Evolutionary conservation across 2,888 invertebrate genomes (phyloP).

Genomic region (Oligia latruncula): DNA sequence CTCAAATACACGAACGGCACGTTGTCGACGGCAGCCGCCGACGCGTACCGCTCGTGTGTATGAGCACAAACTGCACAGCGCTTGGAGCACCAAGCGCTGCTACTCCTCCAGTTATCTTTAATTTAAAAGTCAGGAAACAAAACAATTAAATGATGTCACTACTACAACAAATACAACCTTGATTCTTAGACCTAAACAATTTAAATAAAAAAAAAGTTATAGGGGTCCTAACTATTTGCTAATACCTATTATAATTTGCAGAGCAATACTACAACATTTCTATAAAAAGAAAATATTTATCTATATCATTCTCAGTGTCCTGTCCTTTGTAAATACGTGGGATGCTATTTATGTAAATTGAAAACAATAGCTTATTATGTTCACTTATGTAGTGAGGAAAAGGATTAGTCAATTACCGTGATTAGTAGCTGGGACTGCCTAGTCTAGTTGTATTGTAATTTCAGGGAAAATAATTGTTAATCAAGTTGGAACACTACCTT

Average conservation of each 20-base stretch:
- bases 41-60: not conserved
- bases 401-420: not conserved
- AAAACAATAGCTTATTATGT: not conserved
- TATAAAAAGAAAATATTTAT: not conserved
- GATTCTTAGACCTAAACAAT: not conserved
- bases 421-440: not conserved
- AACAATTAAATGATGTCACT: not conserved
- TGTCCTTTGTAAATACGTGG: not conserved
- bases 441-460: not conserved
- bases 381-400: not conserved
- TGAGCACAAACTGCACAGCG: not conserved
- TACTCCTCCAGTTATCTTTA: not conserved
- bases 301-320: too few relatives aligned
- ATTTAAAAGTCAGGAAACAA: not conserved
- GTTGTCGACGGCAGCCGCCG: too few relatives aligned
- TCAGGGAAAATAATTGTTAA: not conserved
- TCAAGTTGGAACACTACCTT: not conserved
- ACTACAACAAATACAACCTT: constrained; percentile 2
- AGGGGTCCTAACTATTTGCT: not conserved
- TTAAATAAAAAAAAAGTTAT: not conserved
- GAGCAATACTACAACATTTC: not conserved
- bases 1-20: too few relatives aligned
- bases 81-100: not conserved
- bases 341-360: not conserved
- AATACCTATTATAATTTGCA: not conserved